Conservation (phyloP, 2,888 invertebrate species). For the Pristionchus fissidentatus region DNA sequence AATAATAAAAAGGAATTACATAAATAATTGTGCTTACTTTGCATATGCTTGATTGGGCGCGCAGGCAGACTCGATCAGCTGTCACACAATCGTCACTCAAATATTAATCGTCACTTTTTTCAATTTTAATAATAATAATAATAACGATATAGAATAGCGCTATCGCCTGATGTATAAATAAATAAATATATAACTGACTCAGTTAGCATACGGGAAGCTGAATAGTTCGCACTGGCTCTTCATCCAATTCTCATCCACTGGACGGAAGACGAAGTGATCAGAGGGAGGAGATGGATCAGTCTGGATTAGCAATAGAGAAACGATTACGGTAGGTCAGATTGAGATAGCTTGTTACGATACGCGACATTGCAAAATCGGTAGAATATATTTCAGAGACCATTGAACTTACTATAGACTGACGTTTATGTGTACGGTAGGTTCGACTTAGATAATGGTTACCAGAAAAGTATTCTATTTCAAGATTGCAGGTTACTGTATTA, state of each 20-base stretch:
- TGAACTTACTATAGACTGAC: too few relatives aligned
- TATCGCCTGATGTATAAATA: too few relatives aligned
- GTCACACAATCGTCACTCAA: neutral
- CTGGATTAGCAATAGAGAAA: neutral
- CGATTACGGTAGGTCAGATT: neutral
- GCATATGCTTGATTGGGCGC: conserved; percentile 23
- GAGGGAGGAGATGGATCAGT: neutral
- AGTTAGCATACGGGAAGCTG: neutral
- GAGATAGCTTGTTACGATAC: neutral
- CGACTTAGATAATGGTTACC: neutral
- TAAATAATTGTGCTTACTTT: too few relatives aligned
- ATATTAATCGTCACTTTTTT: too few relatives aligned
- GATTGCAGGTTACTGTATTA: too few relatives aligned
- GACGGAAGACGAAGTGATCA: conserved; percentile 9
- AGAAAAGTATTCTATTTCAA: neutral
- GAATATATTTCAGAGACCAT: too few relatives aligned
- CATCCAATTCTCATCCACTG: conserved; percentile 35
- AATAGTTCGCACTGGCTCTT: neutral
- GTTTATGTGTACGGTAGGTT: too few relatives aligned
- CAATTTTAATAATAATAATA: too few relatives aligned
- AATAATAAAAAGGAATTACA: too few relatives aligned
- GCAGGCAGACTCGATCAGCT: neutral
- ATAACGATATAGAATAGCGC: too few relatives aligned
- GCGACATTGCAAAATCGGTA: too few relatives aligned
- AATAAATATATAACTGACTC: too few relatives aligned